These are phyloP conservation scores for Poeciliopsis gracilis DNA, from an alignment of 2,797 vertebrate species.

Conservation along the genomic window DNA sequence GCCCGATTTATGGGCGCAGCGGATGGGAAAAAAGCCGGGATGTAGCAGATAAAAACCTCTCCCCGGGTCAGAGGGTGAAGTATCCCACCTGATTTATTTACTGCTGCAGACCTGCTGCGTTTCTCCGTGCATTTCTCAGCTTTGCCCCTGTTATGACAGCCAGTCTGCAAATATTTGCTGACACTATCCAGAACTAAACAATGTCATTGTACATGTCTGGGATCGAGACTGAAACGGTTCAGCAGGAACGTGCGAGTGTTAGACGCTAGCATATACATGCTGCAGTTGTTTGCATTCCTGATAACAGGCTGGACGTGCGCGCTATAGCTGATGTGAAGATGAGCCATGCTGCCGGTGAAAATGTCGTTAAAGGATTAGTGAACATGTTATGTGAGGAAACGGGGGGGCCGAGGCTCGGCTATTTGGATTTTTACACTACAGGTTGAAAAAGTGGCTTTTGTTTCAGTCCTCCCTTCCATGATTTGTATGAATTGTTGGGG, in stretches of 20 bases:
- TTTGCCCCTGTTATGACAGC: constrained; percentile 84
- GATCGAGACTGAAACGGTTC: constrained; percentile 71
- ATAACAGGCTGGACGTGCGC: constrained; percentile 50
- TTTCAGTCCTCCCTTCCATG: too few relatives aligned
- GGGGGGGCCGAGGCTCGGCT: neutral
- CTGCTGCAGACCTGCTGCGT: constrained; percentile 70
- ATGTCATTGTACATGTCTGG: constrained; percentile 78
- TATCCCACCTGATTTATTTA: constrained; percentile 81
- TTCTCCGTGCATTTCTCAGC: constrained; percentile 76
- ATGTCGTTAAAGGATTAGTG: constrained; percentile 56
- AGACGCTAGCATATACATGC: constrained; percentile 73
- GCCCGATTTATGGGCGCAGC: constrained; percentile 74
- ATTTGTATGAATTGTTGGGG: too few relatives aligned
- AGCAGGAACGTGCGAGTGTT: constrained; percentile 67
- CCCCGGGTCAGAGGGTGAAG: constrained; percentile 80
- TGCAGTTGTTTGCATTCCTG: constrained; percentile 79
- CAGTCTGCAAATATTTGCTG: constrained; percentile 87
- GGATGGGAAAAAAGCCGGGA: constrained; percentile 72
- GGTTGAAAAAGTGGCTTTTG: neutral
- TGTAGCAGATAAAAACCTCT: constrained; percentile 78
- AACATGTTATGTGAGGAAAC: constrained; percentile 35
- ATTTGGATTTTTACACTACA: neutral
- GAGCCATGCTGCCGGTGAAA: constrained; percentile 54
- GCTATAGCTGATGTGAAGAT: constrained; percentile 59
- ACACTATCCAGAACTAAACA: constrained; percentile 85